Evolutionary conservation across 2,113 vertebrate genomes (phyloP).

Genomic region (Megaleporinus macrocephalus): DNA sequence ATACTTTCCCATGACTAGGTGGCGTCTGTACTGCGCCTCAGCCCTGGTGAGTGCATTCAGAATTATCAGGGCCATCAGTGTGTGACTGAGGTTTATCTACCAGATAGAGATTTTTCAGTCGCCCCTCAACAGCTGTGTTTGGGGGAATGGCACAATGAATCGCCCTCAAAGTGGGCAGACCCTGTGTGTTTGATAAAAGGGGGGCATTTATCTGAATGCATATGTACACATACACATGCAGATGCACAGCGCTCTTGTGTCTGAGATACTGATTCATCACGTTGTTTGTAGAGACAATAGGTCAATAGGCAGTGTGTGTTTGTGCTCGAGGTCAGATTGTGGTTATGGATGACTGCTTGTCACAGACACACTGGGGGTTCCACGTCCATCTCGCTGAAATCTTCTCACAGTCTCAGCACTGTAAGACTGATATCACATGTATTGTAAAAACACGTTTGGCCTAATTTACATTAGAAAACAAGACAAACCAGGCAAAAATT

Average conservation of each 20-base stretch:
- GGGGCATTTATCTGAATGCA: conserved; percentile 48
- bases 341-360: conserved; percentile 75
- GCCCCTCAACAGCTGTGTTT: conserved; percentile 42
- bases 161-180: conserved; percentile 37
- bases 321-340: conserved; percentile 70
- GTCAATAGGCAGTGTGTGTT: conserved; percentile 56
- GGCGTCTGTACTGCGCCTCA: conserved; percentile 27
- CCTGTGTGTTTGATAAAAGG: conserved; percentile 44
- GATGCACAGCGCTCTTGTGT: conserved; percentile 27
- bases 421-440: not conserved
- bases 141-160: conserved; percentile 33
- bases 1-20: conserved; percentile 52
- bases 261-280: conserved; percentile 67
- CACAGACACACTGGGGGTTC: conserved; percentile 70
- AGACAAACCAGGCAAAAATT: no score
- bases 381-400: conserved; percentile 54
- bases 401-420: conserved; percentile 66
- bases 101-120: conserved; percentile 52
- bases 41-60: conserved; percentile 10
- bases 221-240: conserved; percentile 36
- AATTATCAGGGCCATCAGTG: conserved; percentile 44
- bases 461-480: no score
- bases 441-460: not conserved
- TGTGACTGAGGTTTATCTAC: conserved; percentile 54
- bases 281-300: conserved; percentile 72